These are phyloP conservation scores for Petrocephalus schoutedeni DNA, from an alignment of 2,797 vertebrate species.

Conservation along the genomic window DNA sequence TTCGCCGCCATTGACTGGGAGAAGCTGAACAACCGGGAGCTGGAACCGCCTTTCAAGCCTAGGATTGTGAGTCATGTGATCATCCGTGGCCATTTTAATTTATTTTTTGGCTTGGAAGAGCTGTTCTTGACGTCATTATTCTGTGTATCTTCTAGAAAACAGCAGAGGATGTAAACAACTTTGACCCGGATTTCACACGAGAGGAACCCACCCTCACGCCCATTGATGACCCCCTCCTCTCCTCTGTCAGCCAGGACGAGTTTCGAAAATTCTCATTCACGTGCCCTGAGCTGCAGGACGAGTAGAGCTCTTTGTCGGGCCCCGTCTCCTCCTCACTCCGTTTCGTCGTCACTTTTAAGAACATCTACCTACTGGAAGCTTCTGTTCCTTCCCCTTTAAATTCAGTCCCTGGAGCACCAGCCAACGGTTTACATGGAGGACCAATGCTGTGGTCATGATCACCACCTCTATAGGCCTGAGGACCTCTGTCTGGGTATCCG, in stretches of 20 bases:
- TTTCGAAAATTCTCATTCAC: constrained; percentile 93
- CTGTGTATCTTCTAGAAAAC: constrained; percentile 70
- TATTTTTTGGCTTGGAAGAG: background rate
- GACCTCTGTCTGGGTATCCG: background rate
- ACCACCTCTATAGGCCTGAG: background rate
- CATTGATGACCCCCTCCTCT: constrained; percentile 80
- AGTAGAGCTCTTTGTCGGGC: background rate
- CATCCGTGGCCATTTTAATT: background rate
- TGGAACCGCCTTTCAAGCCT: constrained; percentile 91
- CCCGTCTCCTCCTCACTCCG: background rate
- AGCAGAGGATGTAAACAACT: constrained; percentile 93
- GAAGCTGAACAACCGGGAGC: constrained; percentile 75
- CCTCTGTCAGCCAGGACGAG: constrained; percentile 88
- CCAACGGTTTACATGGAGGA: background rate
- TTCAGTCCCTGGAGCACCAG: background rate
- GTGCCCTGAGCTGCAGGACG: constrained; percentile 67
- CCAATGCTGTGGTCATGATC: background rate
- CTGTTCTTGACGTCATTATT: background rate
- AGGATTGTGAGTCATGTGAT: constrained; percentile 76
- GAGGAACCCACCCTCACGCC: constrained; percentile 91
- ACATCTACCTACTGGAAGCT: background rate
- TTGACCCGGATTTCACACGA: constrained; percentile 94
- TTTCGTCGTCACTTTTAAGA: background rate
- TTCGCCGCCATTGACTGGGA: constrained; percentile 85
- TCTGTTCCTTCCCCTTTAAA: background rate